Evolutionary conservation across 2,888 invertebrate genomes (phyloP).

Genomic region (Phaonia tiefii): DNA sequence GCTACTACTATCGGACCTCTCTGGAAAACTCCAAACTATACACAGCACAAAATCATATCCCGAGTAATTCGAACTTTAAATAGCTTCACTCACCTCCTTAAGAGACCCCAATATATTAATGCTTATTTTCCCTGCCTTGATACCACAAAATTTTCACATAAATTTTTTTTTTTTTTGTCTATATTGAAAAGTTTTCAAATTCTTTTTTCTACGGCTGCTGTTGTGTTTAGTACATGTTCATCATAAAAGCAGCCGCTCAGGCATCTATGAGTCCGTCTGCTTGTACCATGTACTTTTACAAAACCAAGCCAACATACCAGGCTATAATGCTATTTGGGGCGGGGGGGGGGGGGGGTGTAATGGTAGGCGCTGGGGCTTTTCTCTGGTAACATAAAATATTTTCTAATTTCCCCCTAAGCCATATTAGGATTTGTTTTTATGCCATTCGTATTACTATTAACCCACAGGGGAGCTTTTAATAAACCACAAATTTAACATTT

Average conservation of each 20-base stretch:
- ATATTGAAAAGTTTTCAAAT: conserved; percentile 8
- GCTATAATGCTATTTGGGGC: too few species aligned
- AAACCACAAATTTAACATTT: conserved; percentile 64
- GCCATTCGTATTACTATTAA: conserved; percentile 55
- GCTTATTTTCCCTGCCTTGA: too few species aligned
- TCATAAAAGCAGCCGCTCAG: too few species aligned
- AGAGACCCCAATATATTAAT: background rate
- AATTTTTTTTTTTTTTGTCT: background rate
- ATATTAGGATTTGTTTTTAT: conserved; percentile 38
- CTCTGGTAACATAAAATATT: conserved; percentile 9
- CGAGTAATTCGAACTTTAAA: conserved; percentile 24
- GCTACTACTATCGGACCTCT: too few species aligned
- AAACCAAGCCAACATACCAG: too few species aligned
- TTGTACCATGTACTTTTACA: too few species aligned
- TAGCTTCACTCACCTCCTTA: background rate
- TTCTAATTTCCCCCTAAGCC: conserved; percentile 62
- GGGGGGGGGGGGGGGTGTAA: too few species aligned
- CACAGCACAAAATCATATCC: too few species aligned
- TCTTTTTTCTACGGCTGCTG: background rate
- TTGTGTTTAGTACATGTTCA: conserved; percentile 8
- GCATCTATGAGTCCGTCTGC: too few species aligned
- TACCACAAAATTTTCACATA: background rate
- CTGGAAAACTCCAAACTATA: too few species aligned
- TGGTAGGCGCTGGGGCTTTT: too few species aligned
- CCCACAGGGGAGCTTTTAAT: conserved; percentile 62